Evolutionary conservation across 2,888 invertebrate species (phyloP).

Genomic region (Chloromyia formosa): DNA sequence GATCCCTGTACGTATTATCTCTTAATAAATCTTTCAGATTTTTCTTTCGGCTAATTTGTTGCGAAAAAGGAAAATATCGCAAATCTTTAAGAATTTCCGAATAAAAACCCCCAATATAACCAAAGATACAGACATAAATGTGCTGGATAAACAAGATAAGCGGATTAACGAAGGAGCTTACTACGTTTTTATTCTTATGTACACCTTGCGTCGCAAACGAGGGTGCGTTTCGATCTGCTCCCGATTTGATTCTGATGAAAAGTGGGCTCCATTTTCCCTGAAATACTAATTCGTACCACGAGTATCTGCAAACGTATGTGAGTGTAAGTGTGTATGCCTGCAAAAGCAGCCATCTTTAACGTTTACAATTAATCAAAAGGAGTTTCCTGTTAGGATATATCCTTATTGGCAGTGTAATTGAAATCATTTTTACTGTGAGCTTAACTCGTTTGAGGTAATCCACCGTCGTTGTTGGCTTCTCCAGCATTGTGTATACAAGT

Average conservation of each 20-base stretch:
- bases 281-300: no score
- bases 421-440: conserved; percentile 48
- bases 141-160: conserved; percentile 49
- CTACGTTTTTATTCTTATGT: conserved; percentile 33
- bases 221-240: conserved; percentile 1
- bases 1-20: background rate
- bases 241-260: background rate
- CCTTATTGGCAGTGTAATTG: conserved; percentile 47
- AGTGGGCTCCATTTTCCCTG: no score
- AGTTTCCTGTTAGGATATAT: conserved; percentile 36
- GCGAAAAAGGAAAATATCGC: conserved; percentile 17
- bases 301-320: background rate
- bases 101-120: conserved; percentile 43
- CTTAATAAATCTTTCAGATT: conserved; percentile 20
- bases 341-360: conserved; percentile 17
- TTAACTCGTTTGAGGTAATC: conserved; percentile 33
- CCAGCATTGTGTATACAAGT: no score
- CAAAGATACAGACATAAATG: conserved; percentile 45
- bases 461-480: conserved; percentile 16
- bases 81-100: conserved; percentile 32
- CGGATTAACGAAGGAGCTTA: conserved; percentile 43
- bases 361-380: conserved; percentile 42
- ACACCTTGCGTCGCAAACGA: background rate
- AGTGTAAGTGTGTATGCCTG: background rate
- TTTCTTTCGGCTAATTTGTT: conserved; percentile 28